Evolutionary conservation across 2,888 invertebrate species (phyloP).

Genomic region (Rotaria magnacalcarata): DNA sequence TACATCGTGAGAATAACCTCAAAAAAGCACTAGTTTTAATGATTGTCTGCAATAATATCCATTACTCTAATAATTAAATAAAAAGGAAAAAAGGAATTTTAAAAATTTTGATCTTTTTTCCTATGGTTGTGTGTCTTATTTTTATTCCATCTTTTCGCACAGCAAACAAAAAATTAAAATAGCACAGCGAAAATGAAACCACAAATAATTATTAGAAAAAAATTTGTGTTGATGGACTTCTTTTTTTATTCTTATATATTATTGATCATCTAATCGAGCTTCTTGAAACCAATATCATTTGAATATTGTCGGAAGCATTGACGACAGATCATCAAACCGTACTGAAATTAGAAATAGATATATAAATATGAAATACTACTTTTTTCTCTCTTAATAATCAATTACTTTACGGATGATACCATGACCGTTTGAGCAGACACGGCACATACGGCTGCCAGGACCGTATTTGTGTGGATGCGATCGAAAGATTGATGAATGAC

Average conservation of each 20-base stretch:
- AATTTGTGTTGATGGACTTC: not conserved
- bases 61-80: too few relatives aligned
- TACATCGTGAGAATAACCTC: too few relatives aligned
- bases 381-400: not conserved
- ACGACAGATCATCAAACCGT: constrained; percentile 14
- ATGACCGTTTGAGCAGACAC: constrained; percentile 29
- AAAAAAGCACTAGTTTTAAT: too few relatives aligned
- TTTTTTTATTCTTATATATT: not conserved
- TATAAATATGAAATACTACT: not conserved
- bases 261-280: constrained; percentile 21
- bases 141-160: constrained; percentile 29
- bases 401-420: constrained; percentile 20
- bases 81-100: too few relatives aligned
- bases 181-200: not conserved
- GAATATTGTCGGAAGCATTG: constrained; percentile 33
- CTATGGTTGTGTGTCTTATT: not conserved
- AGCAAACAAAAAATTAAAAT: not conserved
- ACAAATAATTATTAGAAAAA: not conserved
- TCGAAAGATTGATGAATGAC: constrained; percentile 35
- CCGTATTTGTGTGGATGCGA: constrained; percentile 4
- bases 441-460: constrained; percentile 12
- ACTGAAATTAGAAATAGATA: not conserved
- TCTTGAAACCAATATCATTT: constrained; percentile 27
- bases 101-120: not conserved
- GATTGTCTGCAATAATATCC: too few relatives aligned